Evolutionary conservation across 2,797 vertebrate species (phyloP).

Genomic region (Acanthis flammea): DNA sequence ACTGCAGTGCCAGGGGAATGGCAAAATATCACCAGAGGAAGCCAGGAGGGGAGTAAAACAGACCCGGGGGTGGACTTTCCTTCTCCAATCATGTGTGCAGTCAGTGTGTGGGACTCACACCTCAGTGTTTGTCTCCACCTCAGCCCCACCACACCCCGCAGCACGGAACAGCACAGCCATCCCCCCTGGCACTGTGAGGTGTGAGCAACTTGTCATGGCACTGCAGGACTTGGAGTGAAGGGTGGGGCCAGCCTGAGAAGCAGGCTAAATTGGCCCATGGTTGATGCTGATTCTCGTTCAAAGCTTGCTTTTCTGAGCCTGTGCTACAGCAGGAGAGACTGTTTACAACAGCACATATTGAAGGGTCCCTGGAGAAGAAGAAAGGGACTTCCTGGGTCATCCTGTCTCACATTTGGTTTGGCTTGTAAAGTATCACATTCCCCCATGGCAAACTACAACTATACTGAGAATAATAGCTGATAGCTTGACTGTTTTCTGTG

Average conservation of each 20-base stretch:
- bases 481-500: not conserved
- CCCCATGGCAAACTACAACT: not conserved
- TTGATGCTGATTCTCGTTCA: not conserved
- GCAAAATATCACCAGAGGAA: not conserved
- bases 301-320: not conserved
- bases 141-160: accelerated
- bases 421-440: not conserved
- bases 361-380: not conserved
- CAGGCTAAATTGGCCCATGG: not conserved
- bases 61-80: not conserved
- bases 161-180: not conserved
- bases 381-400: not conserved
- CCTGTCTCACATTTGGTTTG: not conserved
- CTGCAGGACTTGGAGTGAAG: not conserved
- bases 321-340: not conserved
- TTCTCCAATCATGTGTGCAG: not conserved
- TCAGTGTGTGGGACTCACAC: not conserved
- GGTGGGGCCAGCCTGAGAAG: not conserved
- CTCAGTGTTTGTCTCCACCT: accelerated
- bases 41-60: not conserved
- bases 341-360: not conserved
- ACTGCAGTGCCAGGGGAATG: not conserved
- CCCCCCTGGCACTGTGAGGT: not conserved
- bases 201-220: not conserved
- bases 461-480: not conserved